Conservation (phyloP, 30 jellyfish, hydroid and myxozoan genomes). For the Cassiopea xamachana region DNA sequence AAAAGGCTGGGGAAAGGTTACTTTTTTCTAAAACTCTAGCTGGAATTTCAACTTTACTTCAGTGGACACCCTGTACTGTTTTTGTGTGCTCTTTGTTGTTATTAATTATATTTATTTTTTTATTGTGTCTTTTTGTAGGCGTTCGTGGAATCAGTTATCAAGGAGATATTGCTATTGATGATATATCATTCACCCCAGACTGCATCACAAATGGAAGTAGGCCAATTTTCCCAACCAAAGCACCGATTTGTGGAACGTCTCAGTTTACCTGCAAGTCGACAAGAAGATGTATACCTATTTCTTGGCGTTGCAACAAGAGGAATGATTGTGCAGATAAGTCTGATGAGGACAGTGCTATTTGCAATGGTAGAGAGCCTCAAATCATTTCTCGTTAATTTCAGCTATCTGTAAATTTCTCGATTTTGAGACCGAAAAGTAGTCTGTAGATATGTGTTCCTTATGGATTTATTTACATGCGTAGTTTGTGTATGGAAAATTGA, state of each 20-base stretch:
- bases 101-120: too few species aligned
- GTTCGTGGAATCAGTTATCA: conserved; percentile 88
- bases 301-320: conserved; percentile 75
- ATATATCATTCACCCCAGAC: conserved; percentile 93
- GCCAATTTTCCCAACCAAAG: conserved; percentile 91
- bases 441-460: too few species aligned
- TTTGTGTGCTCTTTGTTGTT: background rate
- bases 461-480: too few species aligned
- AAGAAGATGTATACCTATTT: conserved; percentile 65
- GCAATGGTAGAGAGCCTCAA: conserved; percentile 35
- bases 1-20: too few species aligned
- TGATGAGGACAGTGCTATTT: conserved; percentile 72
- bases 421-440: too few species aligned
- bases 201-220: conserved; percentile 93
- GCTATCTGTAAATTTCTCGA: too few species aligned
- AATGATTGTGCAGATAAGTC: conserved; percentile 91
- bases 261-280: conserved; percentile 74
- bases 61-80: background rate
- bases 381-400: too few species aligned
- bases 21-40: too few species aligned
- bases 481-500: too few species aligned
- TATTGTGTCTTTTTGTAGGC: conserved; percentile 13
- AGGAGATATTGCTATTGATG: conserved; percentile 98
- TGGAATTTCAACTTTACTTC: too few species aligned
- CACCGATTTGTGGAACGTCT: conserved; percentile 77